Conservation (phyloP, 2,797 vertebrate species). For the Scolopax rusticola region DNA sequence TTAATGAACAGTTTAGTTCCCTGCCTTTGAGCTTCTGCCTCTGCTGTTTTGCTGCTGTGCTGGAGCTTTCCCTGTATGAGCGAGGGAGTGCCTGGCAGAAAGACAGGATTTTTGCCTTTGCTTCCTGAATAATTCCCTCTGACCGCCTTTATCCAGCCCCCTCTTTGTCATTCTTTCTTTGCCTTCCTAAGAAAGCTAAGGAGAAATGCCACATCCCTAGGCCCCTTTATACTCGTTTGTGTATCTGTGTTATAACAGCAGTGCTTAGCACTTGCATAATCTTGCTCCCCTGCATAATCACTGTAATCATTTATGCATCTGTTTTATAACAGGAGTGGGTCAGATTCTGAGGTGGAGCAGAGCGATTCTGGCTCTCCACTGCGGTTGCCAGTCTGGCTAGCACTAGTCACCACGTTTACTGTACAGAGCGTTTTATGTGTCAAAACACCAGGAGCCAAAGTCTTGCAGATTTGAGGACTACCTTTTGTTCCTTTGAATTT, state of each 20-base stretch:
- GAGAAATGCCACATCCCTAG: constrained; percentile 29
- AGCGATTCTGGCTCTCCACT: background rate
- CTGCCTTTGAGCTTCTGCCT: constrained; percentile 23
- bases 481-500: background rate
- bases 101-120: constrained; percentile 26
- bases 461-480: background rate
- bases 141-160: background rate
- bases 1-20: constrained; percentile 57
- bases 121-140: constrained; percentile 16
- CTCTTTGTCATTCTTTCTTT: constrained; percentile 15
- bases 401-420: background rate
- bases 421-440: background rate
- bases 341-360: background rate
- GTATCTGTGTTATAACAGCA: constrained; percentile 35
- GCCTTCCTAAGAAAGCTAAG: background rate
- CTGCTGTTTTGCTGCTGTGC: constrained; percentile 33
- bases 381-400: background rate
- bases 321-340: constrained; percentile 40
- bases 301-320: constrained; percentile 42
- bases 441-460: background rate
- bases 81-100: constrained; percentile 25
- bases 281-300: constrained; percentile 44
- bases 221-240: constrained; percentile 42
- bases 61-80: constrained; percentile 31
- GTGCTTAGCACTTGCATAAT: constrained; percentile 56